Conservation (phyloP, 2,888 invertebrate species). For the Drosophila diplacantha region DNA sequence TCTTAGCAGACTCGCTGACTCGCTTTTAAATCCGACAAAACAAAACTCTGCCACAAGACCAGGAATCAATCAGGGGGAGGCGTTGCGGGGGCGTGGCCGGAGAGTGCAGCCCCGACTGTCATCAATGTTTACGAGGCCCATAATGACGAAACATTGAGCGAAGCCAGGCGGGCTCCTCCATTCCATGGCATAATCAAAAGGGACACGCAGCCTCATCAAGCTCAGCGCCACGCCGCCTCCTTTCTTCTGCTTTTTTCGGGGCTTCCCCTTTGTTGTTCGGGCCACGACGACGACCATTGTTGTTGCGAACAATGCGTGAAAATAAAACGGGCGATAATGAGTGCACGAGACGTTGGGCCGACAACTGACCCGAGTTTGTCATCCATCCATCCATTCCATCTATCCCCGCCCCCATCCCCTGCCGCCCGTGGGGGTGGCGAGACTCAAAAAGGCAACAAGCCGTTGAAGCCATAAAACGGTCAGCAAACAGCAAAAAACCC, state of each 20-base stretch:
- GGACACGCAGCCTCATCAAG: slow-evolving; percentile 65
- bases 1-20: slow-evolving; percentile 9
- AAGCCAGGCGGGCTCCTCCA: slow-evolving; percentile 6
- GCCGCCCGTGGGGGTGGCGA: neutral
- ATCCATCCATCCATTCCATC: slow-evolving; percentile 37
- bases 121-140: slow-evolving; percentile 66
- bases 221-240: slow-evolving; percentile 1
- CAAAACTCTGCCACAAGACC: slow-evolving; percentile 12
- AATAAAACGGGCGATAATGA: slow-evolving; percentile 63
- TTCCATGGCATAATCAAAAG: slow-evolving; percentile 60
- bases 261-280: slow-evolving; percentile 46
- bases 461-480: slow-evolving; percentile 51
- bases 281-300: slow-evolving; percentile 3
- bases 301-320: slow-evolving; percentile 58
- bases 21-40: slow-evolving; percentile 33
- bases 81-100: slow-evolving; percentile 26
- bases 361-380: slow-evolving; percentile 34
- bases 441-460: slow-evolving; percentile 63
- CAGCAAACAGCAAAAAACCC: slow-evolving; percentile 32
- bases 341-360: slow-evolving; percentile 40
- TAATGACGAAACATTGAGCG: slow-evolving; percentile 52
- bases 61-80: slow-evolving; percentile 18
- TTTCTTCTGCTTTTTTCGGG: neutral
- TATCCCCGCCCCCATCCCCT: slow-evolving; percentile 31
- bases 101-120: slow-evolving; percentile 50